phyloP scores from a whole-genome alignment of 2,797 vertebrate species.

The Lemur catta region DNA sequence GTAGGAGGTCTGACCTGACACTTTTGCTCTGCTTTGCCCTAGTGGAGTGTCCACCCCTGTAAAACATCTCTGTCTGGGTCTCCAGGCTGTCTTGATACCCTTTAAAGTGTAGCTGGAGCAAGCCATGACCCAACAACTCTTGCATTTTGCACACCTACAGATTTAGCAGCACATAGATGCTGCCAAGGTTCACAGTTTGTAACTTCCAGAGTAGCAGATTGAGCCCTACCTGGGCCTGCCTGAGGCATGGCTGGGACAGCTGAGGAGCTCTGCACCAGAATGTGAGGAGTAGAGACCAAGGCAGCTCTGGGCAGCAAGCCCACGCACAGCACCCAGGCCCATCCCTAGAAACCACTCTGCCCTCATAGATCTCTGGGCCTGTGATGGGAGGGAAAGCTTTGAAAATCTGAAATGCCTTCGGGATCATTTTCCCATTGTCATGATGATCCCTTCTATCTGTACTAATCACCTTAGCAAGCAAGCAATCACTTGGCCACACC shows the following conservation, averaged over 20 bases:
- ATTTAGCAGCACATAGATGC: neutral
- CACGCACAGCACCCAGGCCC: neutral
- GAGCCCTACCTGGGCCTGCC: neutral
- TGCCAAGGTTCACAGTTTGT: neutral
- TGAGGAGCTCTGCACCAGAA: neutral
- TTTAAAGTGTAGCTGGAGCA: neutral
- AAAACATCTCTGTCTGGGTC: neutral
- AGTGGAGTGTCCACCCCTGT: neutral
- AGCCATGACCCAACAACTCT: neutral
- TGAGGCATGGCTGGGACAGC: too few species aligned
- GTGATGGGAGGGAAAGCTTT: neutral
- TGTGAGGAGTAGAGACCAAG: neutral
- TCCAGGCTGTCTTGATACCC: neutral
- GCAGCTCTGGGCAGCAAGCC: too few species aligned
- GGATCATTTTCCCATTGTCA: neutral
- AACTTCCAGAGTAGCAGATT: neutral
- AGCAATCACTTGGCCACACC: neutral
- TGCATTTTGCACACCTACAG: neutral
- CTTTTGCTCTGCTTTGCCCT: neutral
- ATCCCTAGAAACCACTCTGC: neutral
- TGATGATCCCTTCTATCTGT: neutral
- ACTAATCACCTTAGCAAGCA: neutral
- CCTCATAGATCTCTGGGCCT: neutral
- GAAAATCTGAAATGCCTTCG: neutral
- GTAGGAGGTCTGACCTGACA: neutral